Evolutionary conservation across 2,113 vertebrate genomes (phyloP).

Genomic region (Gobiocypris rarus): DNA sequence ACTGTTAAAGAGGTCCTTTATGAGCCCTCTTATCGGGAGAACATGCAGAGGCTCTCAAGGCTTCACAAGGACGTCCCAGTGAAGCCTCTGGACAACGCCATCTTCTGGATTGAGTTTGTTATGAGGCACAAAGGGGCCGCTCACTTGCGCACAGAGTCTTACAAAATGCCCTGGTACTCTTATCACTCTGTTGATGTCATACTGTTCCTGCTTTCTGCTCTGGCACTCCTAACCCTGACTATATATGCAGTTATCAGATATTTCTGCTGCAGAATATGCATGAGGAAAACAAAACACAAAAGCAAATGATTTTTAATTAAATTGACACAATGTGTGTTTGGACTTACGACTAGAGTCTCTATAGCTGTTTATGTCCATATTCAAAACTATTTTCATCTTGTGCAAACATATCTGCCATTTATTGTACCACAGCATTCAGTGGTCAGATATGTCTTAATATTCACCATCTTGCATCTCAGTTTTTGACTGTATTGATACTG

Average conservation of each 20-base stretch:
- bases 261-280: constrained; percentile 29
- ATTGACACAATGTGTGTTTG: neutral
- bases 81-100: neutral
- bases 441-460: no score
- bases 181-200: constrained; percentile 50
- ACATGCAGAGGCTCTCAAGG: no score
- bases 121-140: constrained; percentile 47
- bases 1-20: no score
- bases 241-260: constrained; percentile 17
- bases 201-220: constrained; percentile 42
- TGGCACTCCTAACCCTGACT: constrained; percentile 11
- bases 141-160: constrained; percentile 48
- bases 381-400: neutral
- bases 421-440: neutral
- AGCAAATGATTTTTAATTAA: neutral
- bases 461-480: no score
- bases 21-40: no score
- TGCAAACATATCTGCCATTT: neutral
- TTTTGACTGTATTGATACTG: no score
- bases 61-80: no score
- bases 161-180: constrained; percentile 48
- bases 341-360: neutral
- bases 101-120: constrained; percentile 53
- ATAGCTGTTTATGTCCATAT: neutral
- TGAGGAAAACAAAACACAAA: constrained; percentile 13